Evolutionary conservation across 2,797 vertebrate species (phyloP), one percentile per base, ranked within the genome.

Genomic region (Oreochromis mossambicus): DNA sequence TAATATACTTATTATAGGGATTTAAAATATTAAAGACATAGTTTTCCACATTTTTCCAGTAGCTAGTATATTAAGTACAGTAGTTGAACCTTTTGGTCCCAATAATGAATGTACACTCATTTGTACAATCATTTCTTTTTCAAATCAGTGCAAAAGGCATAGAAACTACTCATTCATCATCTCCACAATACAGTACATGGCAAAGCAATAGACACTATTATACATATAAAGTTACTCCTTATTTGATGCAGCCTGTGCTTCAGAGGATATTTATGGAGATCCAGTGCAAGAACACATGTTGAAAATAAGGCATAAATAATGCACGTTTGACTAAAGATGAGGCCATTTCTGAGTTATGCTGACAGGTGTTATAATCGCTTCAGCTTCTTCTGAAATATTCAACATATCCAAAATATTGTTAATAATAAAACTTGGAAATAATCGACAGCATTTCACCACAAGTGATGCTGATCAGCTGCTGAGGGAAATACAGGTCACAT

Each of bases 101-200:
- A 77, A 55, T 83, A 41, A 79, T 32, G 66, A 77, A 82, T 17
- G 15, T 84, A 81, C 61, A 88, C 84, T 83, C 66, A 82, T 70
- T 87, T 77, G 17, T 85, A 84, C 76, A 88, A 81, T 84, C 73
- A 80, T 75, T 87, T 77, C 61, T 70, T 86, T 83, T 81, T 87
- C 78, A 86, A 86, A 56, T 89, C 89, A 93, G 91, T 96, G 94
- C 91, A 95, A 94, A 94, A 87, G 85, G 56, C 75, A 88, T 76
- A 86, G 13, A 63, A 86, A 86, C 17, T 24, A 56, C 77, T 70
- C 48, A 83, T 82, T 84, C 83, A 92, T 68, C 82, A 15, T 87
- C 75, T 91, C 51, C 61, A 86, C 76, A 87, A 55, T 87, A 92
- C 83, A 91, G 86, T 87, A 91, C 86, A 89, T 77, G 41, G 81